Conservation (phyloP, 2,888 invertebrate genomes). For the Lepidocyrtoides sp. region DNA sequence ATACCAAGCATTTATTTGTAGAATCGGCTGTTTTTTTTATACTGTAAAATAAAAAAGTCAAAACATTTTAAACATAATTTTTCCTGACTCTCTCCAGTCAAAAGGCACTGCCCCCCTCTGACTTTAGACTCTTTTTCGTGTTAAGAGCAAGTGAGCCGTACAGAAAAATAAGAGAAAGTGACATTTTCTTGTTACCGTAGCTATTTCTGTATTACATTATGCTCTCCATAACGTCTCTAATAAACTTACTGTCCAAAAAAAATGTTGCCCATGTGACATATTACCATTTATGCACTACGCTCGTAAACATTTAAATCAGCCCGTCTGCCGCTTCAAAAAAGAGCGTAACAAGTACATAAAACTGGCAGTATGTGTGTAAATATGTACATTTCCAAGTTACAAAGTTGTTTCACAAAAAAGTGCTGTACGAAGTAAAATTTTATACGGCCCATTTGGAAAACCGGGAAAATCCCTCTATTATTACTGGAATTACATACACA, state of each 20-base stretch:
- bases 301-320: constrained; percentile 58
- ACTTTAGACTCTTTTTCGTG: not conserved
- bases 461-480: too few relatives aligned
- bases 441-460: too few relatives aligned
- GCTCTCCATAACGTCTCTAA: not conserved
- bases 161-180: constrained; percentile 15
- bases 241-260: not conserved
- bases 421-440: too few relatives aligned
- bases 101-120: too few relatives aligned
- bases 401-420: too few relatives aligned
- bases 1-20: too few relatives aligned
- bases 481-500: too few relatives aligned
- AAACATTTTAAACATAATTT: too few relatives aligned
- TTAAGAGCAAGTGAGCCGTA: constrained; percentile 5
- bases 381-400: not conserved
- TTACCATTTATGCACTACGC: not conserved
- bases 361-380: not conserved
- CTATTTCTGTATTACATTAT: not conserved
- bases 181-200: not conserved
- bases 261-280: constrained; percentile 52
- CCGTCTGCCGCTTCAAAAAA: not conserved
- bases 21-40: too few relatives aligned
- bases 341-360: not conserved
- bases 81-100: not conserved
- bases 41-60: too few relatives aligned